Evolutionary conservation across 2,113 vertebrate species (phyloP), one percentile per base, ranked within the genome.

Genomic region (Tragelaphus imberbis): DNA sequence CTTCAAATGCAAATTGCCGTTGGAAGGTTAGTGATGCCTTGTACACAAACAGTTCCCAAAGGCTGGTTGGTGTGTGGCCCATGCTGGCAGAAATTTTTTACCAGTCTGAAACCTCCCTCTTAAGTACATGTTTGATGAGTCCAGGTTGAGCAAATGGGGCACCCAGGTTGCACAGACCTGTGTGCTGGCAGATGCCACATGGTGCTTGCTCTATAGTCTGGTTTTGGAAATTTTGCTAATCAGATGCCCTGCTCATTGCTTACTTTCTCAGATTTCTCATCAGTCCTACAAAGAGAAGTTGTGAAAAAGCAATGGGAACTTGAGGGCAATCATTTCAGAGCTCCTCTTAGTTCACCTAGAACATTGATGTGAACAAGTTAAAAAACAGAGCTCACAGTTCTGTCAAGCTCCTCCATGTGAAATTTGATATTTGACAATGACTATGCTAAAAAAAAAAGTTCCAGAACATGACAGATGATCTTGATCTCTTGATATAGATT

Each of bases 341-440:
- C 14, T 65, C 94, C 58, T 92, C 53, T 82, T 27, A 28, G 71
- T 63, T 91, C 55, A 80, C 11, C n/a, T 15, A 90, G 36, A 97
- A 81, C 51, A 85, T 81, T 63, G 82, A 95, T 88, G 15, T 65
- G 58, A 84, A 81, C 1, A 17, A 82, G 33, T 91, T 71, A 84
- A 33, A 94, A 71, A 79, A 49, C n/a, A 68, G 1, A 89, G 19
- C 9, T 23, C 71, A n/a, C 10, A 75, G 30, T 65, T 88, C 47
- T 89, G 27, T 95, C 91, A 58, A 68, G n/a, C 44, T 79, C 27
- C n/a, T 59, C 51, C 27, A 15, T 36, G 16, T 68, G 58, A 81
- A 63, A 88, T 94, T 81, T 82, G 25, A 53, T 75, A 96, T 92
- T 92, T 90, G 36, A 88, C n/a, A 90, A 75, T 55, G 47, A 85